phyloP scores from a whole-genome alignment of 2,797 vertebrate species.

The Propithecus deckenii region DNA sequence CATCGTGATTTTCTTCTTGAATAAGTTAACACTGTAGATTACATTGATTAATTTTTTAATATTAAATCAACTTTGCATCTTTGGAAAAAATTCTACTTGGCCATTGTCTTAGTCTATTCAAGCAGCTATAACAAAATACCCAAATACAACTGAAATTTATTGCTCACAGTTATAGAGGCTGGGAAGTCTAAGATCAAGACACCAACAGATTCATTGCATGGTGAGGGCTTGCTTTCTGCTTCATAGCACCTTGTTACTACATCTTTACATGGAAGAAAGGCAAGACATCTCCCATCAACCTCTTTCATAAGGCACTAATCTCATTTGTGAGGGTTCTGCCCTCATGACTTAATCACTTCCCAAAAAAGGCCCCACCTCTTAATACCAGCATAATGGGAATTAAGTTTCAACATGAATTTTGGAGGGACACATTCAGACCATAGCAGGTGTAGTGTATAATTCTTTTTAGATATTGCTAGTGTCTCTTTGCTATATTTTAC shows the following conservation, averaged over 20 bases:
- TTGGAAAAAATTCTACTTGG: neutral
- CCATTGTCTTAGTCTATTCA: neutral
- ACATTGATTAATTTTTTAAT: neutral
- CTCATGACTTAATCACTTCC: neutral
- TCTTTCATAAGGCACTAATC: too few species aligned
- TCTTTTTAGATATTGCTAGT: neutral
- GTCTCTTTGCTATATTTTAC: neutral
- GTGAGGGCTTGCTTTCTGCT: neutral
- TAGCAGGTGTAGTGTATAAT: neutral
- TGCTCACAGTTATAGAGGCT: neutral
- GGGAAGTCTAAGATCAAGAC: neutral
- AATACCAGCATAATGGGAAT: neutral
- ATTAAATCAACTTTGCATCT: too few species aligned
- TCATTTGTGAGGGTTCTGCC: too few species aligned
- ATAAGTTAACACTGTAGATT: neutral
- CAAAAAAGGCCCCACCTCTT: neutral
- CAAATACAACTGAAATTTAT: neutral
- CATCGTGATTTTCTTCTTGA: neutral
- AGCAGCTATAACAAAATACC: neutral
- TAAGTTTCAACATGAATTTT: neutral
- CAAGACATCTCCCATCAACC: too few species aligned
- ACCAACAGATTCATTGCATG: neutral
- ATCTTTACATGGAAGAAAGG: too few species aligned
- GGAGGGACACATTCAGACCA: neutral
- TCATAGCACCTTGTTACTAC: neutral